Evolutionary conservation across 2,113 vertebrate genomes (phyloP).

Genomic region (Neodon shergylaensis): DNA sequence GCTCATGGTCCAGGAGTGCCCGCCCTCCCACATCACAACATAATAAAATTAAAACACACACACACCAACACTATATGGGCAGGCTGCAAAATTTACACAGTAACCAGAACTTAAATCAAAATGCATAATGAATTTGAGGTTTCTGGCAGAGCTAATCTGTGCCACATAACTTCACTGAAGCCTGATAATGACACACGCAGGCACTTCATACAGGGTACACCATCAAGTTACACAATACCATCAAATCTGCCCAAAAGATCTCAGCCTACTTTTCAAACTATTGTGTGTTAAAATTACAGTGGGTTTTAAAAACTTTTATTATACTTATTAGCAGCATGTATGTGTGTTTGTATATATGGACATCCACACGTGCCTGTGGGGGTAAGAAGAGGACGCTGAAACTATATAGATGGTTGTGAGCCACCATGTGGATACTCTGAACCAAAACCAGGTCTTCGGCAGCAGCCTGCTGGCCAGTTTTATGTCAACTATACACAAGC

Average conservation of each 20-base stretch:
- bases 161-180: neutral
- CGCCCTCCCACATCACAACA: neutral
- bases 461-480: no score
- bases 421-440: no score
- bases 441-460: no score
- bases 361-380: neutral
- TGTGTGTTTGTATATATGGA: neutral
- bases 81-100: neutral
- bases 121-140: neutral
- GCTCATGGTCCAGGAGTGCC: neutral
- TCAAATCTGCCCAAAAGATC: neutral
- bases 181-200: neutral
- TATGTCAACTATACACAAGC: no score
- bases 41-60: neutral
- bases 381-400: no score
- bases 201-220: neutral
- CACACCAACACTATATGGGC: neutral
- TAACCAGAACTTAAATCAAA: neutral
- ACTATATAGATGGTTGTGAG: no score
- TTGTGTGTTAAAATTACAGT: neutral
- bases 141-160: neutral
- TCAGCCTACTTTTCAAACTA: neutral
- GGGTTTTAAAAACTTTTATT: neutral
- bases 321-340: neutral
- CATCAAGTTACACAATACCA: neutral